Percentiles rank a stretch among this genome's conserved stretches.
Conservation (phyloP, 2,888 invertebrate species). For the Rhyacophila evoluta region DNA sequence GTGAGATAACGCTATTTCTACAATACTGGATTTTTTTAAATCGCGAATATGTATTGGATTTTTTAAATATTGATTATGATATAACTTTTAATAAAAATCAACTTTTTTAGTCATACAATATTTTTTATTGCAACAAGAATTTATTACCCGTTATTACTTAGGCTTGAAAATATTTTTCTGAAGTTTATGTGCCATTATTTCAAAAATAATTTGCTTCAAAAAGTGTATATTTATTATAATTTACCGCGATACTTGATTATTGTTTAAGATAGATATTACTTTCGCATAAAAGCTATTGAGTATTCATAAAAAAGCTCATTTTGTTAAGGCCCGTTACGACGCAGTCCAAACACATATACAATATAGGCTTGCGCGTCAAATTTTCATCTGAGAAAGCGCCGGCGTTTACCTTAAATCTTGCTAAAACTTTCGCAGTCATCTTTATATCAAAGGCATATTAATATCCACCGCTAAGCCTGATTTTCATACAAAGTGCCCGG, state of each 20-base stretch:
- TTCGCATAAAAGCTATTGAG: neutral
- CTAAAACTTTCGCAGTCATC: neutral
- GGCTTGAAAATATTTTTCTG: too few species aligned
- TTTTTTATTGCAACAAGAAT: too few species aligned
- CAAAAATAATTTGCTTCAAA: too few species aligned
- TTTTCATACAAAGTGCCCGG: conserved; percentile 20
- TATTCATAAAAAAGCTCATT: neutral
- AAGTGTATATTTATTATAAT: neutral
- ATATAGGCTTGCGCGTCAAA: neutral
- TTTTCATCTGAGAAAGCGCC: neutral
- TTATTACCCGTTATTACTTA: too few species aligned
- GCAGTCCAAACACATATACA: neutral
- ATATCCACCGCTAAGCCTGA: conserved; percentile 33
- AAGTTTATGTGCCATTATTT: too few species aligned
- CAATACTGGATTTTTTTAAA: too few species aligned
- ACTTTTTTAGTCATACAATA: too few species aligned
- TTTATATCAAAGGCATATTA: conserved; percentile 41
- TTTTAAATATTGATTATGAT: too few species aligned
- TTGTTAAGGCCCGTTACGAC: neutral
- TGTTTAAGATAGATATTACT: neutral
- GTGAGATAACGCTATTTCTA: too few species aligned
- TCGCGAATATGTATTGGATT: too few species aligned
- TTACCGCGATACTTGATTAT: neutral
- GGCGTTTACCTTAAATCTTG: neutral
- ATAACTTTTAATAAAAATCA: too few species aligned